These are phyloP conservation scores for Oegoconia quadripuncta DNA, from an alignment of 2,888 invertebrate genomes.

Conservation along the genomic window DNA sequence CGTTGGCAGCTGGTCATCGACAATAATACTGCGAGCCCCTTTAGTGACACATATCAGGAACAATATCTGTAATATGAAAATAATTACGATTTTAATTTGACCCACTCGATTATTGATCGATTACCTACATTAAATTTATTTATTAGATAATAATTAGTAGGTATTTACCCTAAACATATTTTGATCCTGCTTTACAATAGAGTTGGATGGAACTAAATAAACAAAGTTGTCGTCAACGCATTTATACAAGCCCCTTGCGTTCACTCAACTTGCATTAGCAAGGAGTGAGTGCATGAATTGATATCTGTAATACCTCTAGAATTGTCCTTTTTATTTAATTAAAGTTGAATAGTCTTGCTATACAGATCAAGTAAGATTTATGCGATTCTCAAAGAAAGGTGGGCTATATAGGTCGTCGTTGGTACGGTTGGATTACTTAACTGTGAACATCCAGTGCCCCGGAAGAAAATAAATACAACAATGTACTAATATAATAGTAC, in stretches of 20 bases:
- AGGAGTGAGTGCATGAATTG: neutral
- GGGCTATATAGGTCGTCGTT: no score
- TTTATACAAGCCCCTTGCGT: constrained; percentile 58
- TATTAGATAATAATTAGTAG: neutral
- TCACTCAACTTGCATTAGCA: constrained; percentile 55
- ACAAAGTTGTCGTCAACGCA: constrained; percentile 38
- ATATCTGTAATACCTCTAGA: neutral
- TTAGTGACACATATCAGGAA: constrained; percentile 38
- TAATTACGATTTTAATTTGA: neutral
- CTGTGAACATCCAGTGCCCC: no score
- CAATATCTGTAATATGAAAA: constrained; percentile 23
- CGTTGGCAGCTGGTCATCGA: constrained; percentile 55
- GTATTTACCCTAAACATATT: constrained; percentile 51
- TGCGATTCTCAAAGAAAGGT: no score
- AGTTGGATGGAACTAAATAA: constrained; percentile 44
- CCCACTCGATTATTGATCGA: neutral
- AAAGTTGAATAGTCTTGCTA: no score
- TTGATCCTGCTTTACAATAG: constrained; percentile 46
- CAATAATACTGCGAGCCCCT: constrained; percentile 48
- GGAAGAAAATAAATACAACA: no score
- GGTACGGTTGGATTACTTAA: no score
- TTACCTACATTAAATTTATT: neutral
- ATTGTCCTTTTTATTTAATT: no score
- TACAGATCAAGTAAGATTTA: no score
- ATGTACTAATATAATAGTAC: no score